Evolutionary conservation across 1,140 invertebrate species (phyloP).

Genomic region (Drosophila fuyamai): DNA sequence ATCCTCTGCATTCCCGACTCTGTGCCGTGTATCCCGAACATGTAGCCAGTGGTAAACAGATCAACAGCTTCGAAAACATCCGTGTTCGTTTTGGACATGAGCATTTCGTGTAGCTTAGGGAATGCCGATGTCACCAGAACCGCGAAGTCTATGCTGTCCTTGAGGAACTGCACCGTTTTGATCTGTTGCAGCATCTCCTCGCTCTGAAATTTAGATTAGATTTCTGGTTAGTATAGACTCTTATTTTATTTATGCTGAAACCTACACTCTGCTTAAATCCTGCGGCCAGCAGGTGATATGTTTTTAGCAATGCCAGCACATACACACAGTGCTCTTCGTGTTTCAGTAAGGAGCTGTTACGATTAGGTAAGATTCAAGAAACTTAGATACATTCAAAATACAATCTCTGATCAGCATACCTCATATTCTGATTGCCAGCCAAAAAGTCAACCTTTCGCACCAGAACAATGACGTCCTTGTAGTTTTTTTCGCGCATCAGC

Average conservation of each 20-base stretch:
- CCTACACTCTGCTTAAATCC: conserved; percentile 72
- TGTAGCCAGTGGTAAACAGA: conserved; percentile 92
- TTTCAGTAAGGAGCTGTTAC: conserved; percentile 41
- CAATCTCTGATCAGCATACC: conserved; percentile 9
- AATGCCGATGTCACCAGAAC: conserved; percentile 89
- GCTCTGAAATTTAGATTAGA: conserved; percentile 48
- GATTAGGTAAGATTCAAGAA: no score
- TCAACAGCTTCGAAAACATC: conserved; percentile 94
- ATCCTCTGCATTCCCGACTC: conserved; percentile 90
- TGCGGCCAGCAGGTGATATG: conserved; percentile 66
- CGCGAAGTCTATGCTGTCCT: conserved; percentile 89
- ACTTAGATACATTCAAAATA: background rate
- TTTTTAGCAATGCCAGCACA: conserved; percentile 65
- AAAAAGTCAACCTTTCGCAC: conserved; percentile 71
- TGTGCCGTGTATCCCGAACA: conserved; percentile 91
- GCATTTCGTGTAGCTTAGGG: conserved; percentile 89
- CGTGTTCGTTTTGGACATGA: conserved; percentile 90
- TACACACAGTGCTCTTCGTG: conserved; percentile 75
- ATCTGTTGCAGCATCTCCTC: conserved; percentile 85
- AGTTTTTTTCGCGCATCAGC: conserved; percentile 66
- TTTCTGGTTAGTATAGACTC: background rate
- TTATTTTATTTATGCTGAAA: background rate
- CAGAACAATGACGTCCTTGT: conserved; percentile 62
- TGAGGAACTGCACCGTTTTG: conserved; percentile 86
- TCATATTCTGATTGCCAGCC: conserved; percentile 62